phyloP scores from a whole-genome alignment of 2,797 vertebrate genomes.

The Mormyrus proboscirostris region DNA sequence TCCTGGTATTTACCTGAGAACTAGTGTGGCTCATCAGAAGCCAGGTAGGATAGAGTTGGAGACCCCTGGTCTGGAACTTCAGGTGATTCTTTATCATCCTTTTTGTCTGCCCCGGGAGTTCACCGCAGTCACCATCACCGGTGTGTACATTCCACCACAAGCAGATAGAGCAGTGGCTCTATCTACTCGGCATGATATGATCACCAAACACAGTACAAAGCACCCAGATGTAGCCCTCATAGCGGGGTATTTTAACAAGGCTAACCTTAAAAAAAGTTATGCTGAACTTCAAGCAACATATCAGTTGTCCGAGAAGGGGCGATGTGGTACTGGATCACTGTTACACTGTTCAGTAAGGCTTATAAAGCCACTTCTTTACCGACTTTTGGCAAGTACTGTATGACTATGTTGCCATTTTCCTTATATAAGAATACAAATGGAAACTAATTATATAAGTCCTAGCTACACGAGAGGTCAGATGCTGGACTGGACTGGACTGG shows the following conservation, averaged over 20 bases:
- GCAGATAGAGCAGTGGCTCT: not conserved
- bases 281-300: not conserved
- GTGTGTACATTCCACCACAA: not conserved
- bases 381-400: not conserved
- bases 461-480: not conserved
- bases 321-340: not conserved
- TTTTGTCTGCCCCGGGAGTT: not conserved
- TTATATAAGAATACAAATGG: not conserved
- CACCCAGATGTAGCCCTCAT: not conserved
- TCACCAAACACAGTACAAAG: not conserved
- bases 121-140: not conserved
- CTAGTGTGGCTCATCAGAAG: too few species aligned
- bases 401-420: not conserved
- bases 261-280: not conserved
- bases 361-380: not conserved
- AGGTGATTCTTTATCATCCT: not conserved
- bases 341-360: not conserved
- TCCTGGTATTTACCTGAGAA: too few species aligned
- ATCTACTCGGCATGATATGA: not conserved
- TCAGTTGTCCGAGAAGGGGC: not conserved
- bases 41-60: too few species aligned
- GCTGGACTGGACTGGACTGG: not conserved
- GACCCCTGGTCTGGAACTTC: not conserved
- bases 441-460: not conserved
- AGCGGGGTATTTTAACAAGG: not conserved